Percentiles rank a stretch among this genome's conserved stretches.
Evolutionary conservation across 1,140 invertebrate species (phyloP).

Genomic region (Panonychus citri): DNA sequence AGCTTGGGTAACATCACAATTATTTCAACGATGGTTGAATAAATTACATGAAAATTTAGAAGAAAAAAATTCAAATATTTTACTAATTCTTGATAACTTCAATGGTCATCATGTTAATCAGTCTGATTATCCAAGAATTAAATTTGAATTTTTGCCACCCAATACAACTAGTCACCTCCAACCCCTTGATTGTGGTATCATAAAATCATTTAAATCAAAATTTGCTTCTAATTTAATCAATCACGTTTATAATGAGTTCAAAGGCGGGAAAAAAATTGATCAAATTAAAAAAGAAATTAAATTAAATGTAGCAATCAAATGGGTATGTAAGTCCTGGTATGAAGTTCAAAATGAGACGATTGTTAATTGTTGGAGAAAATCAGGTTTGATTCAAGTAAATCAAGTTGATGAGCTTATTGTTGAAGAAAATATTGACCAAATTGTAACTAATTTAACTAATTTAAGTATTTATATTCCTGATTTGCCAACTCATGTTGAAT

Average conservation of each 20-base stretch:
- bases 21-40: not conserved
- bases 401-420: not conserved
- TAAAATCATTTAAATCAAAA: not conserved
- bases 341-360: not conserved
- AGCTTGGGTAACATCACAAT: not conserved
- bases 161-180: not conserved
- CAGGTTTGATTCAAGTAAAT: not conserved
- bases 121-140: not conserved
- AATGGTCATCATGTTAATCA: not conserved
- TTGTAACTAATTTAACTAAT: not conserved
- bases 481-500: not conserved
- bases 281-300: not conserved
- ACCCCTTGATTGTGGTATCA: not conserved
- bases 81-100: not conserved
- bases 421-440: not conserved
- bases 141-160: not conserved
- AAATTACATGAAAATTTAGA: not conserved
- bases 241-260: not conserved
- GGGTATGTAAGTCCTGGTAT: not conserved
- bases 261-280: not conserved
- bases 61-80: not conserved
- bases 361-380: not conserved
- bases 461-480: not conserved
- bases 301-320: not conserved
- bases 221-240: not conserved